Conservation (phyloP, 2,888 invertebrate species). For the Pammene aurita region DNA sequence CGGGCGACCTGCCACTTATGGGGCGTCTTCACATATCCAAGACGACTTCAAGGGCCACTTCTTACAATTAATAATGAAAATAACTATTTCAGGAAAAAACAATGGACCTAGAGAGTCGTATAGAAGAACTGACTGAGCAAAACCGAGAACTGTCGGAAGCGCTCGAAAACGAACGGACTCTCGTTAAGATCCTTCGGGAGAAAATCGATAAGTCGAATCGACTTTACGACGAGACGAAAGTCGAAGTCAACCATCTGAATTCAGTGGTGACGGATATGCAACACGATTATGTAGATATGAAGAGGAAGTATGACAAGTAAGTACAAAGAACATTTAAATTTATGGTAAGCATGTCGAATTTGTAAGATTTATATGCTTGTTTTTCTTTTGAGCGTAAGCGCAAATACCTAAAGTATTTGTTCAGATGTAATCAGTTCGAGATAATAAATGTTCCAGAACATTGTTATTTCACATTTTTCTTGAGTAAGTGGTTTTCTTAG, state of each 20-base stretch:
- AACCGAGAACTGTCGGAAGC: constrained; percentile 76
- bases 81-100: constrained; percentile 67
- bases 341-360: not conserved
- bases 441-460: no score
- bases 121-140: constrained; percentile 77
- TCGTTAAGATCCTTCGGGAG: constrained; percentile 77
- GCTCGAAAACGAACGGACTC: constrained; percentile 81
- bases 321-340: constrained; percentile 43
- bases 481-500: no score
- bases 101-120: constrained; percentile 71
- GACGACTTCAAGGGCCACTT: not conserved
- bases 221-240: constrained; percentile 78
- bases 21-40: no score
- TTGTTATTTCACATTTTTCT: no score
- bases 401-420: not conserved
- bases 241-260: constrained; percentile 73
- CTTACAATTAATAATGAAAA: not conserved
- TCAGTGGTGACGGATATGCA: constrained; percentile 73
- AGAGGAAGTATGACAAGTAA: constrained; percentile 75
- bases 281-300: constrained; percentile 70
- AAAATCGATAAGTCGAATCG: constrained; percentile 78
- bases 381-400: not conserved
- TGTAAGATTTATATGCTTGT: not conserved
- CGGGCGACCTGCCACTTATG: no score
- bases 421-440: not conserved